Percentiles rank a stretch among this genome's conserved stretches.
These are phyloP conservation scores for rat (Rattus norvegicus) DNA, from an alignment of 2,113 vertebrate genomes.

Conservation along the genomic window GRCr8 NC_086030.1:42078001-42078500, in stretches of 20 bases:
- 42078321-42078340: not conserved
- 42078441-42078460: fast-evolving
- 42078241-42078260: slow-evolving; percentile 35
- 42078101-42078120: not conserved
- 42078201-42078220: slow-evolving; percentile 53
- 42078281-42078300: not conserved
- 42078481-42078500: not conserved
- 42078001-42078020: not conserved
- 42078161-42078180: not conserved
- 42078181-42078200: slow-evolving; percentile 36
- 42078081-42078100: not conserved
- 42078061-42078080: not conserved
- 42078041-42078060: not conserved
- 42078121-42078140: not conserved
- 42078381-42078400: not conserved
- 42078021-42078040: not conserved
- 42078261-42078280: not conserved
- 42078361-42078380: not conserved
- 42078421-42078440: not conserved
- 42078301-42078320: not conserved
- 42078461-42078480: not conserved
- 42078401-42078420: not conserved
- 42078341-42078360: not conserved
- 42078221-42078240: slow-evolving; percentile 60
- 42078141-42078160: not conserved